Evolutionary conservation across 2,113 vertebrate species (phyloP).

Genomic region (Etheostoma cragini): DNA sequence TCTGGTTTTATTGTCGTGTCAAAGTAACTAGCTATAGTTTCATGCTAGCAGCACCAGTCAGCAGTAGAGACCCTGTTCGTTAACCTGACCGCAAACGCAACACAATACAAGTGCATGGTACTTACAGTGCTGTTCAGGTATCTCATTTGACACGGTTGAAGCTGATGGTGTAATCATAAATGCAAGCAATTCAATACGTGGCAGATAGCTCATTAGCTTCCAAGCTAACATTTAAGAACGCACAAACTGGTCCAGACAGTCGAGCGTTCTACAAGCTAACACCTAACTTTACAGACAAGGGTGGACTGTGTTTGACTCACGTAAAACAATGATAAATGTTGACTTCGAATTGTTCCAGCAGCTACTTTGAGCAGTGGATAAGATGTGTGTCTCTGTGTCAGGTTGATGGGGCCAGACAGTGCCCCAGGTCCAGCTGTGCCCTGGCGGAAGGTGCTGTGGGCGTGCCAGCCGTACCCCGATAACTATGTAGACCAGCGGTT

Average conservation of each 20-base stretch:
- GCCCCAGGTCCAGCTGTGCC: constrained; percentile 66
- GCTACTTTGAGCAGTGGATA: too few species aligned
- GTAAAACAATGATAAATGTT: too few species aligned
- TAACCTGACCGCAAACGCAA: neutral
- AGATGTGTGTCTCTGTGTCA: constrained; percentile 1
- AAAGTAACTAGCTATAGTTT: neutral
- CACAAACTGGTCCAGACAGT: neutral
- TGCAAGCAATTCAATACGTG: neutral
- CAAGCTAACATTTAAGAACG: neutral
- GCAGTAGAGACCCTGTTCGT: neutral
- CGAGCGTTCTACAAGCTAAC: too few species aligned
- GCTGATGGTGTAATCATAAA: neutral
- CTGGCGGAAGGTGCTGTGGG: constrained; percentile 95
- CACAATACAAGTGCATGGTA: neutral
- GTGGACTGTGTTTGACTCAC: too few species aligned
- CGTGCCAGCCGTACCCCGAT: constrained; percentile 93
- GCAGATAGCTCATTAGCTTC: neutral
- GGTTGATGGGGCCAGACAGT: constrained; percentile 83
- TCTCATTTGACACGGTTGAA: too few species aligned
- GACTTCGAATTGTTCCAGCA: too few species aligned
- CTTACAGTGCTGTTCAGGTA: too few species aligned
- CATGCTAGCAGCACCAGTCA: neutral
- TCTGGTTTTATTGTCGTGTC: neutral
- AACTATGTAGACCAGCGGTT: constrained; percentile 96
- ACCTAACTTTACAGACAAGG: too few species aligned